A percentile compares a stretch with the other conserved stretches of the same genome.
Conservation (phyloP, 2,888 invertebrate species). For the Imbricaverruca yamaguchii region DNA sequence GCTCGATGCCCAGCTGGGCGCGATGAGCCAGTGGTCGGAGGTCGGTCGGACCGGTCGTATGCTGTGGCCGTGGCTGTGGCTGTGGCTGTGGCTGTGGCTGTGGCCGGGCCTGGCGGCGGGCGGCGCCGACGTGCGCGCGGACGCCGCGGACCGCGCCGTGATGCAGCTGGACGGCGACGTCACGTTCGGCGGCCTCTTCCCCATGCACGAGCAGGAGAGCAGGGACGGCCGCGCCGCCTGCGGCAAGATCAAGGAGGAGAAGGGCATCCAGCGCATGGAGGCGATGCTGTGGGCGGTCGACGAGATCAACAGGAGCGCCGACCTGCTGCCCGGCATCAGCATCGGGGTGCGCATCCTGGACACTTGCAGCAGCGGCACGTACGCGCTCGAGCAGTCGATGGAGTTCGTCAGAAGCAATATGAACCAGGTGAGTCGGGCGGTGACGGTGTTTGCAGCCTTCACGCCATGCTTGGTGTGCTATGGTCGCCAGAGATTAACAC, state of each 20-base stretch:
- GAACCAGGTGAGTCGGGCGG: conserved; percentile 35
- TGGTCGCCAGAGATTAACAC: no score
- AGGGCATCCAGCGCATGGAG: conserved; percentile 46
- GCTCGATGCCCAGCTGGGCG: no score
- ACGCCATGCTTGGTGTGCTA: no score
- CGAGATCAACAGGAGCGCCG: conserved; percentile 39
- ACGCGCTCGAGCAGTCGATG: conserved; percentile 50
- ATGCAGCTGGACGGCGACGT: conserved; percentile 40
- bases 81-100: no score
- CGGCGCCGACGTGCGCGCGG: neutral
- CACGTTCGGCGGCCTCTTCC: conserved; percentile 46
- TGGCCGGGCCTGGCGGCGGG: no score
- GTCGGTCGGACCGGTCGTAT: no score
- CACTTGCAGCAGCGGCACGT: conserved; percentile 49
- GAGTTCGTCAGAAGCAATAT: conserved; percentile 49
- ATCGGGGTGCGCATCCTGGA: conserved; percentile 43
- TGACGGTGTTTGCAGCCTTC: no score
- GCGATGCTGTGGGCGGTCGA: conserved; percentile 47
- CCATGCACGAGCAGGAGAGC: conserved; percentile 41
- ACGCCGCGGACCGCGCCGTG: neutral
- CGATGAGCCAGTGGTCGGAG: no score
- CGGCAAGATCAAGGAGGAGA: conserved; percentile 42
- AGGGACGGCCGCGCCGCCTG: conserved; percentile 35
- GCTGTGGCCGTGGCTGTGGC: no score
- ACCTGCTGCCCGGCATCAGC: conserved; percentile 36